Evolutionary conservation across 1,140 invertebrate genomes (phyloP), one percentile per base, ranked within the genome.

Genomic region (Drosophila teissieri): DNA sequence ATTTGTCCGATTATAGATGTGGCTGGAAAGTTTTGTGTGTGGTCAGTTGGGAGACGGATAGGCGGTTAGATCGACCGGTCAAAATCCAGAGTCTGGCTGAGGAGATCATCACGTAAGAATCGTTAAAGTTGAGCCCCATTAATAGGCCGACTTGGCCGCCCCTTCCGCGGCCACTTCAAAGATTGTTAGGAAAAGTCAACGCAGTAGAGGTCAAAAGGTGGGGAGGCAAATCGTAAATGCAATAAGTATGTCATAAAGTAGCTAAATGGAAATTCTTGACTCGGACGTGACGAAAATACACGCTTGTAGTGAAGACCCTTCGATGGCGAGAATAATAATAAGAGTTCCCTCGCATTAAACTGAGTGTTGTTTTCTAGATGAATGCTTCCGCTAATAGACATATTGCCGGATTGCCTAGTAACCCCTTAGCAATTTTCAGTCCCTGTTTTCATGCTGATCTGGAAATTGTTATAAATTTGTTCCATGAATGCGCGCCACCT

Each of bases 381-480:
- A 80, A 73, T 81, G 73, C 75, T 65, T 65, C 58, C 67, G 67
- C 48, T 78, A 78, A 78, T 72, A 52, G 48, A n/a, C 19, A 56
- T 55, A 70, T 57, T 51, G 27, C 42, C 40, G 63, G 46, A 64
- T 60, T 72, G 51, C 51, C 74, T 73, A 65, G 56, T 78, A 56
- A 81, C 57, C 73, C 73, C 67, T 61, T 63, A 17, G 54, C 53
- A 55, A 72, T 62, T 73, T 78, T 15, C 42, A 42, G 57, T 40
- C 37, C 45, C 51, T 67, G 63, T 60, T 37, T 36, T 52, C 69
- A 65, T 65, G 57, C 63, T 77, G 78, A 78, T 78, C 83, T 63
- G 52, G 57, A 82, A 86, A 86, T 88, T 86, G 78, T 88, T 86
- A 82, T 78, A 88, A 86, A 86, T 86, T 90, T 90, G 79, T 80